Conservation (phyloP, 2,797 vertebrate species). For the Helarctos malayanus region DNA sequence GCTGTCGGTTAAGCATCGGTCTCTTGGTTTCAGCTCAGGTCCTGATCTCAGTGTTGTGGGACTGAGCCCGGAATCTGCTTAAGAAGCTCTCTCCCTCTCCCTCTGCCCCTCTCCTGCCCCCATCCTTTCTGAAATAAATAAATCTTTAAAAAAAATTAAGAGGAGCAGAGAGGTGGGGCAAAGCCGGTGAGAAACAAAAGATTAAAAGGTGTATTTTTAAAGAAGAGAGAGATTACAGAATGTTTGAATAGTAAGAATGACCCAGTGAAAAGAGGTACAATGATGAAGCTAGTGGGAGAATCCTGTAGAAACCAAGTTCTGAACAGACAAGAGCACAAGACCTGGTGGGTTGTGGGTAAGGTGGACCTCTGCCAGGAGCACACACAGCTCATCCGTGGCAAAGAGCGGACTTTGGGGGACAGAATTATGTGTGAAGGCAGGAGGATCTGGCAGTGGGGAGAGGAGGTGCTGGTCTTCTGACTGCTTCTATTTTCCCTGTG, state of each 20-base stretch:
- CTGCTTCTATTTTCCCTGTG: not conserved
- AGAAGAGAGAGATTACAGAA: not conserved
- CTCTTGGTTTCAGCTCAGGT: not conserved
- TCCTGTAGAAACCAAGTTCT: not conserved
- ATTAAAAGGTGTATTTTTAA: not conserved
- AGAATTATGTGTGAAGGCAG: not conserved
- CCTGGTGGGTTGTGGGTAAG: not conserved
- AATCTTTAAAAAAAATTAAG: not conserved
- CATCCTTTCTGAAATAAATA: not conserved
- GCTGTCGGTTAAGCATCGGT: accelerated
- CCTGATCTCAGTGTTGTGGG: not conserved
- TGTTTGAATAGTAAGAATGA: not conserved
- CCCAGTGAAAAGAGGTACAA: too few relatives aligned
- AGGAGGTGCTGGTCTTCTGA: not conserved
- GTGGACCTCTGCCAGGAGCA: not conserved
- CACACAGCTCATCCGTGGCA: too few relatives aligned
- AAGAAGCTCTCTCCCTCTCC: not conserved
- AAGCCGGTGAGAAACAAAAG: not conserved
- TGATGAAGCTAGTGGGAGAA: not conserved
- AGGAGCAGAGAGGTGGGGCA: not conserved
- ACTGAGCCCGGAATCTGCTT: not conserved
- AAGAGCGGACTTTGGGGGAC: not conserved
- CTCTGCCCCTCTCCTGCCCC: not conserved
- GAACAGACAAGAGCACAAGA: not conserved
- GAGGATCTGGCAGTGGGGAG: not conserved